Base-by-base conservation (phyloP, 1,140 invertebrate species). In the Drosophila cardini region DNA sequence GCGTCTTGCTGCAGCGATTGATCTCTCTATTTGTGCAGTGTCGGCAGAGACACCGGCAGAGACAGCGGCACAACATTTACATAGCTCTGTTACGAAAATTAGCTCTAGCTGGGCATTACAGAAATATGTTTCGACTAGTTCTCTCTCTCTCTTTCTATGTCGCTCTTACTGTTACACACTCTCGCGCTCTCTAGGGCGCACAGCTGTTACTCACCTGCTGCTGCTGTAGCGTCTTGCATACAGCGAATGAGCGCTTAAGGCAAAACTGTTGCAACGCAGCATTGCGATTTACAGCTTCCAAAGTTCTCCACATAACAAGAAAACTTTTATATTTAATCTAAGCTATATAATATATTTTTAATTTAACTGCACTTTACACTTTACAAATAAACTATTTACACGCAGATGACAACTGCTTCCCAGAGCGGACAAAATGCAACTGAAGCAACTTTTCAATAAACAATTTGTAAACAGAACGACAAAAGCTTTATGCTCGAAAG, bases 171-270 rank as follows among this genome's bases (percentile, higher is more conserved):
- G 21, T 21, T 38, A 45, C 16, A 18, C 30, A 5, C 69, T 15
- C 48, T 26, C 18, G 2, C 43, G 1, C 21, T 18, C 43, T 34
- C 3, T 26, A 26, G 21, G 9, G 10, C 53, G 15, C 58, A 26
- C 67, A 72, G 70, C 62, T 67, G 53, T 40, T 13, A 58, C 56
- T 79, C 53, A 84, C 80, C 81, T 85, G 81, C 78, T 83, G 76
- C 76, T 85, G 81, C 69, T 26, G 16, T 3, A 64, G 46, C 45
- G 13, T 32, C 30, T 18, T 46, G 21, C 55, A 18, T 36, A 73
- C 32, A 15, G 72, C 73, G 1, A 76, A 42, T 4, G 34, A 15
- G 11, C 80, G 71, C 11, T 42, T 65, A 46, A 48, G 18, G 43
- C 36, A 50, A 76, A 82, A 52, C 79, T 87, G 83, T 50, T 67